These are phyloP conservation scores for Siniperca knerii DNA, from an alignment of 2,113 vertebrate genomes.

Conservation along the genomic window DNA sequence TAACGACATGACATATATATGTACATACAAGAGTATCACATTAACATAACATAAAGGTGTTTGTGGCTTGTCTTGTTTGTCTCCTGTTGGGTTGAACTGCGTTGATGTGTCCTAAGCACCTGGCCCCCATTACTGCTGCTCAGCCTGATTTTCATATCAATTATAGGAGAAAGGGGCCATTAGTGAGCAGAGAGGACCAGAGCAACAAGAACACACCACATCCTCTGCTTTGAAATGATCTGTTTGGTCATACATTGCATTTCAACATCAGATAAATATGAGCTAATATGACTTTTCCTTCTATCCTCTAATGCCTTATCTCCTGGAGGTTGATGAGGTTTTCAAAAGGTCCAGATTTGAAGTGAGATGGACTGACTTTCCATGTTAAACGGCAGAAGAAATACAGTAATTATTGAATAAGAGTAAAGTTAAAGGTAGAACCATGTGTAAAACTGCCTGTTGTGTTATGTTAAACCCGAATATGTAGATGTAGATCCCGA, in stretches of 20 bases:
- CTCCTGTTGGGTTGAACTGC: slow-evolving; percentile 11
- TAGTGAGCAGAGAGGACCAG: slow-evolving; percentile 19
- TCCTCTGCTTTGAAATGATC: slow-evolving; percentile 16
- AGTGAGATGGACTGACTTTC: neutral
- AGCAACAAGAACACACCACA: slow-evolving; percentile 16
- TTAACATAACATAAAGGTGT: neutral
- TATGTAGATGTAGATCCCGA: neutral
- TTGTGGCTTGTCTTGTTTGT: neutral
- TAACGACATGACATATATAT: no score
- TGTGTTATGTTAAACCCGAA: slow-evolving; percentile 6
- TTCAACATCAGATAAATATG: neutral
- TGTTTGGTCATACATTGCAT: neutral
- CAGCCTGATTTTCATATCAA: slow-evolving; percentile 62
- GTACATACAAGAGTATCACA: neutral
- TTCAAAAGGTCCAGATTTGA: neutral
- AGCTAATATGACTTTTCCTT: neutral
- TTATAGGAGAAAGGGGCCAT: slow-evolving; percentile 26
- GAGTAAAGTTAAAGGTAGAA: neutral
- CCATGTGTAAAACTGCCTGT: neutral
- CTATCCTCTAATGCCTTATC: neutral
- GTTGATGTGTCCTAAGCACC: slow-evolving; percentile 30
- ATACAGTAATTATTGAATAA: neutral
- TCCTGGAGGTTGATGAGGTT: neutral
- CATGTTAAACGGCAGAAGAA: neutral
- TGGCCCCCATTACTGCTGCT: slow-evolving; percentile 39